Percentiles rank a stretch among this genome's conserved stretches.
Evolutionary conservation across 1,140 invertebrate genomes (phyloP).

Genomic region (Drosophila asahinai): DNA sequence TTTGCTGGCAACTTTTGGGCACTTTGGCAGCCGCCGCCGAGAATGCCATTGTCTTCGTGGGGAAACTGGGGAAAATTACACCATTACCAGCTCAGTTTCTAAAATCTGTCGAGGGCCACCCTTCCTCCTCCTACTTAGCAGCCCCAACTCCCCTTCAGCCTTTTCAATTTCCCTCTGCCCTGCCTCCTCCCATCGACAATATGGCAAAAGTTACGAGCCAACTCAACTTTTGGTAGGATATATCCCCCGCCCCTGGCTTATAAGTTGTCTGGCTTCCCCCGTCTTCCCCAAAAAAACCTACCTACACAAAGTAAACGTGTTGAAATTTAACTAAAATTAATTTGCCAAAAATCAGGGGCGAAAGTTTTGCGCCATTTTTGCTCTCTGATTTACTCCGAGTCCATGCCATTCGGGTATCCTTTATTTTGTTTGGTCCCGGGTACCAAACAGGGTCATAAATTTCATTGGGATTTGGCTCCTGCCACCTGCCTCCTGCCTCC

Average conservation of each 20-base stretch:
- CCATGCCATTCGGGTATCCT: neutral
- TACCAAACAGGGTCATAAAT: conserved; percentile 41
- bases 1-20: conserved; percentile 1
- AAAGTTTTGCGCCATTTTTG: conserved; percentile 53
- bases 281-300: neutral
- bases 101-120: neutral
- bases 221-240: conserved; percentile 16
- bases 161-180: conserved; percentile 17
- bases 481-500: neutral
- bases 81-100: conserved; percentile 14
- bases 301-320: conserved; percentile 57
- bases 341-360: conserved; percentile 58
- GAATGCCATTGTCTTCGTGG: conserved; percentile 6
- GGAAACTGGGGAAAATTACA: conserved; percentile 19
- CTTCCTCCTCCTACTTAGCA: conserved; percentile 2
- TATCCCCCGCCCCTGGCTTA: conserved; percentile 6
- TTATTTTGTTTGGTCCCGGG: conserved; percentile 6
- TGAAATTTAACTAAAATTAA: conserved; percentile 70
- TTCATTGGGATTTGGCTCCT: conserved; percentile 31
- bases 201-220: conserved; percentile 65
- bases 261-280: conserved; percentile 19
- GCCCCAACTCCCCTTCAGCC: neutral
- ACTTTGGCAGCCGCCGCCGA: conserved; percentile 2
- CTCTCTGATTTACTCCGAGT: conserved; percentile 47
- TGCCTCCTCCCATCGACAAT: conserved; percentile 56